phyloP scores from a whole-genome alignment of 2,797 vertebrate genomes.

The Lutjanus campechanus region DNA sequence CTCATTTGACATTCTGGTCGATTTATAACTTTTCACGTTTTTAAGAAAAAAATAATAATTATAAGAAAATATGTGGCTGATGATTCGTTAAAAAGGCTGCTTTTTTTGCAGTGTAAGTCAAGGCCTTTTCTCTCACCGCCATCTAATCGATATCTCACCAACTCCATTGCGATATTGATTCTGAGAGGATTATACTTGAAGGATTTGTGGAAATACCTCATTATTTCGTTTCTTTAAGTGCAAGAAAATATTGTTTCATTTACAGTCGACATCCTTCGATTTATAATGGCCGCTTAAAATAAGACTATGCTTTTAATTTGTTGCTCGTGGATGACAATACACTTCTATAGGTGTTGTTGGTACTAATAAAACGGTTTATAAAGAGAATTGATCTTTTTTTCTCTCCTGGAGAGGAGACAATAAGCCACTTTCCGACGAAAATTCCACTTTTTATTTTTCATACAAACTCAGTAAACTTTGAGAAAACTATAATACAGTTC shows the following conservation, averaged over 20 bases:
- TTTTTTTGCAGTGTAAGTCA: conserved; percentile 32
- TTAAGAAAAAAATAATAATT: background rate
- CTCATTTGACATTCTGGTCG: background rate
- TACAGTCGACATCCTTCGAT: conserved; percentile 38
- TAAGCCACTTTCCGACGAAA: conserved; percentile 4
- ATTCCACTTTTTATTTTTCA: background rate
- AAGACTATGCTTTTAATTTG: conserved; percentile 1
- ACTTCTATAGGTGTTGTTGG: background rate
- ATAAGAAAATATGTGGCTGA: background rate
- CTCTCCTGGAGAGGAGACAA: background rate
- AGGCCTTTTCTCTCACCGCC: conserved; percentile 44
- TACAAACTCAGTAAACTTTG: conserved; percentile 3
- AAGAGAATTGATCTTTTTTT: background rate
- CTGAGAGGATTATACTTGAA: conserved; percentile 32
- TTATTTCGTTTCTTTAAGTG: conserved; percentile 67
- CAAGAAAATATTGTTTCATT: conserved; percentile 49
- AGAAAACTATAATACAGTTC: background rate
- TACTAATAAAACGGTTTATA: background rate
- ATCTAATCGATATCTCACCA: conserved; percentile 62
- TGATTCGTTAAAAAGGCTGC: conserved; percentile 2
- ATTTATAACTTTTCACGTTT: background rate
- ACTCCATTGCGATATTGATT: conserved; percentile 54
- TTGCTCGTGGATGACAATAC: background rate
- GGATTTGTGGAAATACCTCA: conserved; percentile 53
- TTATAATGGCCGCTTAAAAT: conserved; percentile 34